Conservation (phyloP, 2,888 invertebrate species). For the Athetis lepigone region DNA sequence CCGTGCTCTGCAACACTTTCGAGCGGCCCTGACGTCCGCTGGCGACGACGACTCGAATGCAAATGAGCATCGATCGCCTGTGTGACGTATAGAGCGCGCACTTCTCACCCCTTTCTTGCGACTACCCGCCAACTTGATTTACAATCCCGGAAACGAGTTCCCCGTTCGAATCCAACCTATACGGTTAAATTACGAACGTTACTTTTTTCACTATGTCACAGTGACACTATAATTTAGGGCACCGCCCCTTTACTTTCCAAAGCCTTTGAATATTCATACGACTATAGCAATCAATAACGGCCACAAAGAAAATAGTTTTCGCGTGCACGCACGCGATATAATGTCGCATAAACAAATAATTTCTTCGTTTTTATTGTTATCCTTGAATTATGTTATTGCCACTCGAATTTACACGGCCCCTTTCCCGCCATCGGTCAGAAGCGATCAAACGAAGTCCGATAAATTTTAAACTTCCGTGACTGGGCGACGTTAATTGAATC, state of each 20-base stretch:
- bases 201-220: constrained; percentile 87
- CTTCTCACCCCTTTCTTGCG: constrained; percentile 89
- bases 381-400: constrained; percentile 79
- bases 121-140: constrained; percentile 89
- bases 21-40: constrained; percentile 87
- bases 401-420: constrained; percentile 76
- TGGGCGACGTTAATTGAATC: constrained; percentile 85
- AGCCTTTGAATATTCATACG: constrained; percentile 90
- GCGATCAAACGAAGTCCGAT: constrained; percentile 80
- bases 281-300: constrained; percentile 89
- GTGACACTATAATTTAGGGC: constrained; percentile 90
- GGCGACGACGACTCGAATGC: constrained; percentile 84
- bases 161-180: constrained; percentile 83
- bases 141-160: constrained; percentile 87
- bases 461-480: constrained; percentile 87
- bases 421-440: constrained; percentile 70
- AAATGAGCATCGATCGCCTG: constrained; percentile 88
- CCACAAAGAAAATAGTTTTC: constrained; percentile 89
- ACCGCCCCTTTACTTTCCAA: constrained; percentile 87
- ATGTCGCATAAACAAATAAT: constrained; percentile 90
- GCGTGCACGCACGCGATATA: constrained; percentile 89
- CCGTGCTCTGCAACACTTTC: constrained; percentile 85
- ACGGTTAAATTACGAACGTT: constrained; percentile 82
- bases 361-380: constrained; percentile 86
- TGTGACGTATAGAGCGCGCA: constrained; percentile 87